phyloP scores from a whole-genome alignment of 1,140 invertebrate species.

The Camponotus floridanus region DNA sequence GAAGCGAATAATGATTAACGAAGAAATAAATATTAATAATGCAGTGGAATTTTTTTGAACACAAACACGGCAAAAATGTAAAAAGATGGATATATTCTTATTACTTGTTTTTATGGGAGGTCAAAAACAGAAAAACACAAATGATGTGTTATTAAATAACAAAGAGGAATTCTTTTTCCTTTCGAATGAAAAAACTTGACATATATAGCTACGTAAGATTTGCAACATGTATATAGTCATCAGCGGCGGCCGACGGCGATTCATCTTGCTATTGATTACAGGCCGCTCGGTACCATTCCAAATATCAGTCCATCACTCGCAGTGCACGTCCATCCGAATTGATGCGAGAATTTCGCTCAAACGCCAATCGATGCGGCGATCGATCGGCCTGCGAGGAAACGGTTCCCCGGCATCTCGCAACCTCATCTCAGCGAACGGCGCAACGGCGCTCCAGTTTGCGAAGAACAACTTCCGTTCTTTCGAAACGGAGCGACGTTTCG shows the following conservation, averaged over 20 bases:
- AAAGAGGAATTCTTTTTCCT: too few species aligned
- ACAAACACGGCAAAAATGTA: too few species aligned
- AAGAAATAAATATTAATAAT: too few species aligned
- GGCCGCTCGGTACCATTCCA: not conserved
- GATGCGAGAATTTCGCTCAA: not conserved
- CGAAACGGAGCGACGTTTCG: slow-evolving; percentile 71
- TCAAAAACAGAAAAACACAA: too few species aligned
- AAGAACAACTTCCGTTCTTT: slow-evolving; percentile 73
- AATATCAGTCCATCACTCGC: not conserved
- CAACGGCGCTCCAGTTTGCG: slow-evolving; percentile 66
- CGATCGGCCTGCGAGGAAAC: not conserved
- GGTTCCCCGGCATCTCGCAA: slow-evolving; percentile 26
- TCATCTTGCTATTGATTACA: not conserved
- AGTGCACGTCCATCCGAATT: slow-evolving; percentile 2
- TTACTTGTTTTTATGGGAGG: too few species aligned
- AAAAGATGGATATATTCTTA: too few species aligned
- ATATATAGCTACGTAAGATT: too few species aligned
- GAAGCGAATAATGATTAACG: too few species aligned
- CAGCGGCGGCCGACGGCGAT: slow-evolving; percentile 40
- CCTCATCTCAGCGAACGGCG: slow-evolving; percentile 55
- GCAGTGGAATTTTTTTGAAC: too few species aligned
- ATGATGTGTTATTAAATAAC: too few species aligned
- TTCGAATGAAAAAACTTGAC: too few species aligned
- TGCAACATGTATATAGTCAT: too few species aligned
- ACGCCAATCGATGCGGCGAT: not conserved